These are phyloP conservation scores for Cygnus olor DNA, from an alignment of 2,797 vertebrate species.

Conservation along the genomic window DNA sequence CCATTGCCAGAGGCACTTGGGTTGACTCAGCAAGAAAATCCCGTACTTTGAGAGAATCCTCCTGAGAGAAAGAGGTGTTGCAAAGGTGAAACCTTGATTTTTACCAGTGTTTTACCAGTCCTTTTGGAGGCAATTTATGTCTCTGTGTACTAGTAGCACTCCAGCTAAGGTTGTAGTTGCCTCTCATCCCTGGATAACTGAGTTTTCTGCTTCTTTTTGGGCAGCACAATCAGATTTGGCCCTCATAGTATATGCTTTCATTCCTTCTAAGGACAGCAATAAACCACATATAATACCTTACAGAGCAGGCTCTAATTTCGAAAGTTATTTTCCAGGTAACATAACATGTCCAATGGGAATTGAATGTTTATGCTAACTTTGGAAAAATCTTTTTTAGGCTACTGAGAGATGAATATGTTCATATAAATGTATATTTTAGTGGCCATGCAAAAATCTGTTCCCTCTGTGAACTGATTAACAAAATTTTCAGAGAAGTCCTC, in stretches of 20 bases:
- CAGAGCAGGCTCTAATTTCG: constrained; percentile 23
- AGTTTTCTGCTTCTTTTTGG: not conserved
- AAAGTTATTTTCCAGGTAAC: constrained; percentile 40
- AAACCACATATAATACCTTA: not conserved
- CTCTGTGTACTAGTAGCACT: not conserved
- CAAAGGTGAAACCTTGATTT: not conserved
- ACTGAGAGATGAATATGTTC: not conserved
- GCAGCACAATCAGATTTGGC: not conserved
- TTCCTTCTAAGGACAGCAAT: not conserved
- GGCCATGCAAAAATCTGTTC: not conserved
- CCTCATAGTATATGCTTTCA: not conserved
- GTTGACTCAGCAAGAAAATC: not conserved
- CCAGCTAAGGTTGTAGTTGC: not conserved
- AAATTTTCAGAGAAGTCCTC: not conserved
- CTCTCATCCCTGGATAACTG: not conserved
- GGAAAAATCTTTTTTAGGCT: not conserved
- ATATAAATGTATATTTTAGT: not conserved
- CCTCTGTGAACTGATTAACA: not conserved
- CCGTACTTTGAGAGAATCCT: not conserved
- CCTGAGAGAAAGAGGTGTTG: not conserved
- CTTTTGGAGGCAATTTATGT: not conserved
- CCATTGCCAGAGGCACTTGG: not conserved
- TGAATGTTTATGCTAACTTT: constrained; percentile 3
- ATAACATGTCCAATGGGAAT: not conserved
- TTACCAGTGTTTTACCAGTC: not conserved